Evolutionary conservation across 1,140 invertebrate genomes (phyloP), one percentile per base, ranked within the genome.

Genomic region (Drosophila tani): DNA sequence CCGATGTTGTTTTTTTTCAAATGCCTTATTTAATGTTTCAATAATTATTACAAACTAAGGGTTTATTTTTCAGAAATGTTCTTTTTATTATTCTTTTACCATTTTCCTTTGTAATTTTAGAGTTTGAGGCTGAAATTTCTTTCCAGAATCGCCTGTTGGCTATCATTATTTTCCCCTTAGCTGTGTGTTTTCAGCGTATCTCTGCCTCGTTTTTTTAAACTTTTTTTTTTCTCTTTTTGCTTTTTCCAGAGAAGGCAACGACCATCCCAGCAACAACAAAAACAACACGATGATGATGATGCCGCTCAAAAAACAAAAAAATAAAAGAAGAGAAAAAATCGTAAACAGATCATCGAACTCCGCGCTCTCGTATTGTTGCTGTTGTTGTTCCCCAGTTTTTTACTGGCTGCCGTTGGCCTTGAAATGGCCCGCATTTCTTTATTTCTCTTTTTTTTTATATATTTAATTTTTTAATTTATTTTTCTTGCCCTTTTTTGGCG

Each of bases 321-420:
- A 56, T 24, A 40, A 56, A 40, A 40, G 19, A 24, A 56, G 38
- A 21, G 38, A 56, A 40, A 83, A 70, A 87, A 86, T 81, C 81
- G 74, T 90, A 90, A 88, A 90, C 84, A 88, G 85, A 88, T 88
- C 85, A 82, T 90, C 85, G 85, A 88, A 90, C 85, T 90, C 75
- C 67, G 19, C 5, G 9, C 41, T 47, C 24, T 68, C 14, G 14
- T 78, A 47, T 47, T 78, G 55, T 57, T 57, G 29, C 40, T 69
- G 27, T 21, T 60, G 49, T 29, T 74, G 40, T 51, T 15, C 9
- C 32, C 11, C 2, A 11, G 65, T 27, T 60, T 41, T 55, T 35
- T 63, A 59, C 15, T 49, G 47, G 51, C 55, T 87, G 75, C 49
- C 47, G 64, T 74, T 84, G 84, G 81, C 85, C 84, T 87, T 87